Evolutionary conservation across 2,113 vertebrate genomes (phyloP).

Genomic region (Amphiprion ocellaris): DNA sequence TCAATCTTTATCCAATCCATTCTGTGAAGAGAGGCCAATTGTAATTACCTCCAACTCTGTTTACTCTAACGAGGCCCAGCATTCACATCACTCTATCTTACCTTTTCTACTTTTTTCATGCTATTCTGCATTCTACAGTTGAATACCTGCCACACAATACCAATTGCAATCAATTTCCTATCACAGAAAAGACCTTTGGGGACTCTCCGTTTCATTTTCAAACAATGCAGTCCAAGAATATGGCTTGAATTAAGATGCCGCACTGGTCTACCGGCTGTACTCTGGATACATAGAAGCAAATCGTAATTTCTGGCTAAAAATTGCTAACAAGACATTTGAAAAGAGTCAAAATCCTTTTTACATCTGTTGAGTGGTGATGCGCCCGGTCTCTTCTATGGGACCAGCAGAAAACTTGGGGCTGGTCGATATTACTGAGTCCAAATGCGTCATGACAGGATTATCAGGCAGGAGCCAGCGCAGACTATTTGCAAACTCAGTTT

Average conservation of each 20-base stretch:
- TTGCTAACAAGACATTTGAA: constrained; percentile 32
- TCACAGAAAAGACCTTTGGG: constrained; percentile 36
- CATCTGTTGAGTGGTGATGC: constrained; percentile 31
- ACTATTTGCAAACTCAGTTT: constrained; percentile 22
- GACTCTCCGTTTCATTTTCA: constrained; percentile 46
- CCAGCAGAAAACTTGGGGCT: neutral
- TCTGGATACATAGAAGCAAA: constrained; percentile 4
- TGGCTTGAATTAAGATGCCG: constrained; percentile 39
- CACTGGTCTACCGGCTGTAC: neutral
- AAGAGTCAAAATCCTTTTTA: constrained; percentile 27
- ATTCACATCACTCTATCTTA: constrained; percentile 39
- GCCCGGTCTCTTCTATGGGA: constrained; percentile 11
- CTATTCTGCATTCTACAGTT: constrained; percentile 18
- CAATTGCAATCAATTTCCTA: constrained; percentile 55
- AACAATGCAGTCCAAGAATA: constrained; percentile 32
- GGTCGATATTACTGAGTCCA: neutral
- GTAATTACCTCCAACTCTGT: constrained; percentile 62
- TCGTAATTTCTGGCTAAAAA: constrained; percentile 14
- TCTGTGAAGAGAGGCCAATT: constrained; percentile 35
- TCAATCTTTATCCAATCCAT: constrained; percentile 69
- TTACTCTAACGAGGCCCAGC: constrained; percentile 41
- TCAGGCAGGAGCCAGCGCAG: neutral
- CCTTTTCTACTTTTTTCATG: constrained; percentile 5
- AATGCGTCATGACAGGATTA: constrained; percentile 45
- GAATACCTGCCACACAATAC: constrained; percentile 37